phyloP scores from a whole-genome alignment of 2,113 vertebrate genomes.

The Tenrec ecaudatus region DNA sequence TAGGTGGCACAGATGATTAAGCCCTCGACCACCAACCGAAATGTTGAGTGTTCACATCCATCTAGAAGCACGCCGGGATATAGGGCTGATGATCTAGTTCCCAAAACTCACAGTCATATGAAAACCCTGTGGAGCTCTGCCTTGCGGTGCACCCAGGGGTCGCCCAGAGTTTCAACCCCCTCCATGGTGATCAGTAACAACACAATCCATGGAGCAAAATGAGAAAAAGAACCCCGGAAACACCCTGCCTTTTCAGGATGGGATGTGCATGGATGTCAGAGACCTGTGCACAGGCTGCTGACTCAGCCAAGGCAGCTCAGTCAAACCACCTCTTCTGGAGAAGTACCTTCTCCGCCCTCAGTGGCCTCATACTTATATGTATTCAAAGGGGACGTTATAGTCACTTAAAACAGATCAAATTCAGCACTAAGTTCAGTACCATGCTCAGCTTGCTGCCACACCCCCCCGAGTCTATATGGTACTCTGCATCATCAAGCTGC shows the following conservation, averaged over 20 bases:
- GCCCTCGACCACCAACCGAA: not conserved
- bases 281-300: not conserved
- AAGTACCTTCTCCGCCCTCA: not conserved
- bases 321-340: not conserved
- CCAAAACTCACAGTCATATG: not conserved
- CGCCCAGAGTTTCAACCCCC: not conserved
- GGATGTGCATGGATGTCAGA: not conserved
- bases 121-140: not conserved
- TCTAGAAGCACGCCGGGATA: not conserved
- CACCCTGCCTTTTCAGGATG: not conserved
- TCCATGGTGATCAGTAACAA: not conserved
- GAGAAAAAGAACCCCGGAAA: not conserved
- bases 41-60: not conserved
- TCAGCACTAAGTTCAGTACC: not conserved
- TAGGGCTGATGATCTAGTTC: not conserved
- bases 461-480: too few relatives aligned
- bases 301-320: not conserved
- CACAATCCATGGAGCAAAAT: not conserved
- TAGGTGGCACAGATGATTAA: not conserved
- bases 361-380: too few relatives aligned
- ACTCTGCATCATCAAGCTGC: not conserved
- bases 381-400: too few relatives aligned
- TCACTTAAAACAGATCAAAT: too few relatives aligned
- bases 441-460: not conserved
- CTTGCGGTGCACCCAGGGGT: not conserved